A percentile compares a stretch with the other conserved stretches of the same genome.
Evolutionary conservation across 1,140 invertebrate species (phyloP).

Genomic region (Steinernema khuongi): DNA sequence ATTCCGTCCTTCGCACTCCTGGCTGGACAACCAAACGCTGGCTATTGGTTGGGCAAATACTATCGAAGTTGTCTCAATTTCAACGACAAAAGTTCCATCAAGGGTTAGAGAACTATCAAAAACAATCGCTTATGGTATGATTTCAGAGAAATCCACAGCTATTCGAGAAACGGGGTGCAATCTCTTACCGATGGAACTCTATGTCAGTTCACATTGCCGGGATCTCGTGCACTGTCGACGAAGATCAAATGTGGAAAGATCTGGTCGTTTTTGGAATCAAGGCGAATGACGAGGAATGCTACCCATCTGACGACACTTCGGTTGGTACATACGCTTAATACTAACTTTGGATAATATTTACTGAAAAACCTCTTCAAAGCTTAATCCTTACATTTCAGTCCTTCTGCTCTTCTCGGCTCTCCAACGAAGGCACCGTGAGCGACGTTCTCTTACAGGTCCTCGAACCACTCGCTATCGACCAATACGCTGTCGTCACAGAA

Average conservation of each 20-base stretch:
- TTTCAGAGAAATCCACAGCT: not conserved
- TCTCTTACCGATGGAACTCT: not conserved
- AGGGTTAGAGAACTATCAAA: not conserved
- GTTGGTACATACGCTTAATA: not conserved
- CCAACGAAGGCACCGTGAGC: not conserved
- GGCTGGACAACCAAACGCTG: slow-evolving; percentile 43
- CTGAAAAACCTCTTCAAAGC: not conserved
- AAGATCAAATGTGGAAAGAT: slow-evolving; percentile 12
- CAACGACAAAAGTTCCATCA: not conserved
- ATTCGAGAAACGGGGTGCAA: not conserved
- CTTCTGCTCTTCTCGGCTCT: not conserved
- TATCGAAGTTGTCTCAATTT: slow-evolving; percentile 33
- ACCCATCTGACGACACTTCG: not conserved
- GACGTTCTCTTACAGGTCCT: not conserved
- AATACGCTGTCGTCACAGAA: slow-evolving; percentile 20
- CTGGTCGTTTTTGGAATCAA: slow-evolving; percentile 24
- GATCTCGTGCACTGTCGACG: not conserved
- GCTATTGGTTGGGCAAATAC: slow-evolving; percentile 54
- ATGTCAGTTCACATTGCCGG: not conserved
- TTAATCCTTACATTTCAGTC: not conserved
- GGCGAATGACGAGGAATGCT: not conserved
- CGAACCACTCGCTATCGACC: slow-evolving; percentile 7
- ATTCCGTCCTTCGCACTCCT: slow-evolving; percentile 42
- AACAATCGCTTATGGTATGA: not conserved
- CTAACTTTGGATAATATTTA: too few species aligned